Evolutionary conservation across 1,140 invertebrate species (phyloP).

Genomic region (Leptinotarsa lineolata): DNA sequence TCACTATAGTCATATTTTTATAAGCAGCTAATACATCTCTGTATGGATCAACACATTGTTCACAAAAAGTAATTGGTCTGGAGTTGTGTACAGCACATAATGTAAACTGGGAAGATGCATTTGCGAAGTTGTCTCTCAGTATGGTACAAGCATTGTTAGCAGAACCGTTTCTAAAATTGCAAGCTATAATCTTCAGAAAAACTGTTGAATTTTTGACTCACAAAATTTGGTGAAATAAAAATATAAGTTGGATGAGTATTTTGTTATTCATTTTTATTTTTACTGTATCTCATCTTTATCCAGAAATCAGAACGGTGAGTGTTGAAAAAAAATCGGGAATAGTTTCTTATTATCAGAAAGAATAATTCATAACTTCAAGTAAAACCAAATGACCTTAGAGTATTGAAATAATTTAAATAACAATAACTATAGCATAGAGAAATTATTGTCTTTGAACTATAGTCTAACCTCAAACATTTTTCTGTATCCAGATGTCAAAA

Average conservation of each 20-base stretch:
- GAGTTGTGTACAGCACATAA: slow-evolving; percentile 61
- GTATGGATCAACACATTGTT: slow-evolving; percentile 60
- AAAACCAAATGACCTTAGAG: no score
- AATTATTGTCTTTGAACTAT: no score
- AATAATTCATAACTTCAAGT: no score
- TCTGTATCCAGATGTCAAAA: no score
- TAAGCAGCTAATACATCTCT: slow-evolving; percentile 58
- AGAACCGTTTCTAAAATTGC: not conserved
- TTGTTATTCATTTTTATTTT: not conserved
- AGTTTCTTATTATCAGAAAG: no score
- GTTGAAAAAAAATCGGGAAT: no score
- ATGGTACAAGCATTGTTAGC: not conserved
- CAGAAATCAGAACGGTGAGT: not conserved
- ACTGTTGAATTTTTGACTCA: not conserved
- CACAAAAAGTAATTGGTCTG: slow-evolving; percentile 61
- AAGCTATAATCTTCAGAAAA: not conserved
- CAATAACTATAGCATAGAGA: no score
- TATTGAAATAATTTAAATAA: no score
- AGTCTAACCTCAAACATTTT: no score
- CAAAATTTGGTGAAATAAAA: not conserved
- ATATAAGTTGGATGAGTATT: not conserved
- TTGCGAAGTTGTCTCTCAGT: slow-evolving; percentile 54
- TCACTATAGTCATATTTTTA: slow-evolving; percentile 57
- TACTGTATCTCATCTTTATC: not conserved
- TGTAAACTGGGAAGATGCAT: slow-evolving; percentile 59